A percentile compares a stretch with the other conserved stretches of the same genome.
These are phyloP conservation scores for Chloroceryle amazona DNA, from an alignment of 2,797 vertebrate genomes.

Conservation along the genomic window DNA sequence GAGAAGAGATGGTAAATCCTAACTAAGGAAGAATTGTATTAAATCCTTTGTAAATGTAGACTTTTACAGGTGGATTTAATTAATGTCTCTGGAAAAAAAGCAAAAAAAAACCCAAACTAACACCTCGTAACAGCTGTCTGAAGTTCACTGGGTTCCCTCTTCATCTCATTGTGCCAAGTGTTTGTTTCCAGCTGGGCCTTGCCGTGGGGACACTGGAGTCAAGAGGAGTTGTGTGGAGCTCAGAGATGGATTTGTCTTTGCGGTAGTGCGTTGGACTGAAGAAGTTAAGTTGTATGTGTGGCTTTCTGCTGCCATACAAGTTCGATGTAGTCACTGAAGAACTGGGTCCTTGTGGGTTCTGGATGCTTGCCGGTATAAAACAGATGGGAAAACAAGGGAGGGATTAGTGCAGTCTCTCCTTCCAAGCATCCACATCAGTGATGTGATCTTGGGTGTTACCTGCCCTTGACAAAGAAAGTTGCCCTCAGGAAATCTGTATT, in stretches of 20 bases:
- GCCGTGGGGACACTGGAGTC: neutral
- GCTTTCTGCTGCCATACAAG: neutral
- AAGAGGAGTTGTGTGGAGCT: neutral
- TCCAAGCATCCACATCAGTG: neutral
- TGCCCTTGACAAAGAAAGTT: neutral
- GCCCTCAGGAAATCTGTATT: neutral
- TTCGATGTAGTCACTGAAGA: neutral
- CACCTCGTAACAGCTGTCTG: fast-evolving
- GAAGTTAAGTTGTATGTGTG: fast-evolving
- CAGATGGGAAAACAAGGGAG: neutral
- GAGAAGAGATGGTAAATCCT: neutral
- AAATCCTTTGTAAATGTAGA: neutral
- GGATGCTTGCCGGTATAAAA: neutral
- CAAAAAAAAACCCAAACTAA: neutral
- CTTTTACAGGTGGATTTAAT: neutral
- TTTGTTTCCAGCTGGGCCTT: neutral
- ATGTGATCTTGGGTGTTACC: neutral
- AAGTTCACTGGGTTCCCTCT: neutral
- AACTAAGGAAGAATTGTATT: neutral
- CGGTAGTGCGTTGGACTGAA: neutral
- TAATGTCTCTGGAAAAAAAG: neutral
- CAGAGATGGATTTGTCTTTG: neutral
- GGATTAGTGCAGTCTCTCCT: neutral
- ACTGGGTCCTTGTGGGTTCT: neutral
- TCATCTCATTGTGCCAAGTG: neutral